phyloP scores from a whole-genome alignment of 2,888 invertebrate species.

The Erebia epiphron region DNA sequence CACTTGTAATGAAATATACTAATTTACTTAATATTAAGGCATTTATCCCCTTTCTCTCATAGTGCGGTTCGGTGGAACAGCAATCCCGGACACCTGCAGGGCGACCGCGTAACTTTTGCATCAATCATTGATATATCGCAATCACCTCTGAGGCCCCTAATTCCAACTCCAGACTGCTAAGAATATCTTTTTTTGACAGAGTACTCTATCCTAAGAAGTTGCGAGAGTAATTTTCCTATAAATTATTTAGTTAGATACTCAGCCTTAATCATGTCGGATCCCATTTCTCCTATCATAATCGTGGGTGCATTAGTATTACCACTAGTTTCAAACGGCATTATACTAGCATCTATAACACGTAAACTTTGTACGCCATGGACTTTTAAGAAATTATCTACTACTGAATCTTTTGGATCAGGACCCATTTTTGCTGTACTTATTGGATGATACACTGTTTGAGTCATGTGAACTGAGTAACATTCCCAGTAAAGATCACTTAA shows the following conservation, averaged over 20 bases:
- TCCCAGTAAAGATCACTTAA: conserved; percentile 58
- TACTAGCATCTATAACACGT: conserved; percentile 88
- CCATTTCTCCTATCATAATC: conserved; percentile 92
- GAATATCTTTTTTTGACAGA: too few relatives aligned
- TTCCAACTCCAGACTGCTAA: too few relatives aligned
- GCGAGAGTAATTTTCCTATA: neutral
- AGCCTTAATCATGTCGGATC: conserved; percentile 87
- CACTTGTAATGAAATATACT: too few relatives aligned
- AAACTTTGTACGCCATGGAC: conserved; percentile 85
- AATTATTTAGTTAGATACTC: conserved; percentile 28
- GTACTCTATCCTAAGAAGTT: too few relatives aligned
- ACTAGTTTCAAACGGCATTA: conserved; percentile 89
- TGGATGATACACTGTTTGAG: conserved; percentile 84
- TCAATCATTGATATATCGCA: too few relatives aligned
- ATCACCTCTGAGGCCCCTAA: too few relatives aligned
- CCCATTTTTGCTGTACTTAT: conserved; percentile 86
- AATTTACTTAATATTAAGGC: too few relatives aligned
- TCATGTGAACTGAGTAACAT: conserved; percentile 73
- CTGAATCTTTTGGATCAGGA: conserved; percentile 51
- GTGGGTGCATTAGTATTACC: conserved; percentile 91
- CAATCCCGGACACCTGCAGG: too few relatives aligned
- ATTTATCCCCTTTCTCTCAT: too few relatives aligned
- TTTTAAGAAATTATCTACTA: conserved; percentile 81
- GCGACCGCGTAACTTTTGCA: too few relatives aligned
- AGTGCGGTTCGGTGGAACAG: too few relatives aligned